Evolutionary conservation across 2,888 invertebrate genomes (phyloP).

Genomic region (Rhimphoctona megacephalus): DNA sequence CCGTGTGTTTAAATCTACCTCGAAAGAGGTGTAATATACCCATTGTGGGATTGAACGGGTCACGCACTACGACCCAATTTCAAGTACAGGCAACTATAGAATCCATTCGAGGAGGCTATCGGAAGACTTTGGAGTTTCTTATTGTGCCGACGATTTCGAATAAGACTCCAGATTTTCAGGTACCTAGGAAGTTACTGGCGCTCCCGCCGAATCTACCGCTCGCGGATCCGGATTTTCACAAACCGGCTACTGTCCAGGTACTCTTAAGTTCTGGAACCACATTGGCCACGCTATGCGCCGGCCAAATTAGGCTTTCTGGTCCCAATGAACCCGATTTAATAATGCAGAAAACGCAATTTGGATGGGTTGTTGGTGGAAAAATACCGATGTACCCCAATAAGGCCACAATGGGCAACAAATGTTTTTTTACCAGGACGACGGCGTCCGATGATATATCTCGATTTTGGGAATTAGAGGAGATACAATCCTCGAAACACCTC

Average conservation of each 20-base stretch:
- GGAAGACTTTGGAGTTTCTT: slow-evolving; percentile 40
- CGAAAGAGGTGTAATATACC: neutral
- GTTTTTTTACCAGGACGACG: neutral
- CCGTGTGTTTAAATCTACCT: neutral
- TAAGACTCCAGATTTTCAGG: slow-evolving; percentile 10
- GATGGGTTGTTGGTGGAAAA: slow-evolving; percentile 65
- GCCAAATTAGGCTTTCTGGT: slow-evolving; percentile 48
- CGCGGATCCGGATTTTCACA: slow-evolving; percentile 52
- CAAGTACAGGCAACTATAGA: slow-evolving; percentile 30
- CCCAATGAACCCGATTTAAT: slow-evolving; percentile 30
- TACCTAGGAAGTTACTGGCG: neutral
- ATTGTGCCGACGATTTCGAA: slow-evolving; percentile 41
- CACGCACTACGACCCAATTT: slow-evolving; percentile 15
- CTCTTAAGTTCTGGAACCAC: slow-evolving; percentile 32
- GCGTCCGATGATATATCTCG: slow-evolving; percentile 7
- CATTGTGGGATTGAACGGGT: slow-evolving; percentile 8
- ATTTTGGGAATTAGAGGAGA: slow-evolving; percentile 61
- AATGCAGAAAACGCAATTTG: slow-evolving; percentile 59
- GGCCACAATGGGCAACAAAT: neutral
- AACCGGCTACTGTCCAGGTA: slow-evolving; percentile 55
- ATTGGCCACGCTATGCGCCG: slow-evolving; percentile 28
- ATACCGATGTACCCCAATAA: neutral
- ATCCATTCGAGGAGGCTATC: slow-evolving; percentile 23
- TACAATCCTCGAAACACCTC: neutral
- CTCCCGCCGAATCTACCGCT: slow-evolving; percentile 37